Conservation (phyloP, 2,797 vertebrate species). For the Alcedo atthis region DNA sequence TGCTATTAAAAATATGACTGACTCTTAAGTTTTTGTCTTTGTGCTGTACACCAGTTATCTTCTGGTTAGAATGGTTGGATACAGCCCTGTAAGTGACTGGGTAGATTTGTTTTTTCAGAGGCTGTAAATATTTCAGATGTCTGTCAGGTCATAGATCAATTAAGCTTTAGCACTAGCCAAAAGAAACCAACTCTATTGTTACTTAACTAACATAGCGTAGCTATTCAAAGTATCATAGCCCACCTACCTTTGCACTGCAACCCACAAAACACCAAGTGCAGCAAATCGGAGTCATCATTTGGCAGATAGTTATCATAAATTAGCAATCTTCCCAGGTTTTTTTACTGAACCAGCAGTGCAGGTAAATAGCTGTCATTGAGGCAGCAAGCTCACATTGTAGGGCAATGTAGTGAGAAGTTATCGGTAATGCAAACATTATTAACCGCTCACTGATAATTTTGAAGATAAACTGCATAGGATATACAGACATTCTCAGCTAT, state of each 20-base stretch:
- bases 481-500: neutral
- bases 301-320: neutral
- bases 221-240: neutral
- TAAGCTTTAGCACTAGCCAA: neutral
- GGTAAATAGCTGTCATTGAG: neutral
- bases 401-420: neutral
- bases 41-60: neutral
- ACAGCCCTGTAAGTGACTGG: neutral
- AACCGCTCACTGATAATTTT: neutral
- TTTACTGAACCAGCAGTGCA: neutral
- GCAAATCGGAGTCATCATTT: slow-evolving; percentile 7
- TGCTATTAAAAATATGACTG: neutral
- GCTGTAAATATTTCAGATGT: neutral
- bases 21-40: neutral
- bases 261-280: neutral
- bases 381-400: neutral
- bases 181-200: neutral
- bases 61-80: neutral
- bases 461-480: neutral
- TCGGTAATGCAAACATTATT: neutral
- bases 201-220: neutral
- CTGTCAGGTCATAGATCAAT: neutral
- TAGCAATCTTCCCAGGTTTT: neutral
- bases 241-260: neutral
- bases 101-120: neutral